These are phyloP conservation scores for Antigone vipio DNA, from an alignment of 2,113 vertebrate genomes.

Conservation along the genomic window DNA sequence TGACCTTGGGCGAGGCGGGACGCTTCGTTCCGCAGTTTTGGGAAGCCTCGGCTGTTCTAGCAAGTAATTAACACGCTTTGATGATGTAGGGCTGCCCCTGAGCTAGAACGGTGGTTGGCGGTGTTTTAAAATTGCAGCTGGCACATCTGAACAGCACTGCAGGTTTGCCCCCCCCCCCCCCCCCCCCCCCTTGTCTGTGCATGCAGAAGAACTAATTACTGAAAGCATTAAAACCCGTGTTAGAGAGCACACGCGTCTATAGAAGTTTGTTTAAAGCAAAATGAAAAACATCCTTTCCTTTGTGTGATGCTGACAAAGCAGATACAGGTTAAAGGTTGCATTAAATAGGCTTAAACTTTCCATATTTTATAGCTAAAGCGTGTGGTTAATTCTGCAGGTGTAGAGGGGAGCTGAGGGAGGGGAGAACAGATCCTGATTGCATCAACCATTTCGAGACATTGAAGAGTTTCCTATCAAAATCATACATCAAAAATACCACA, in stretches of 20 bases:
- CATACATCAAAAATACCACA: background rate
- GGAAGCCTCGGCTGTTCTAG: fast-evolving
- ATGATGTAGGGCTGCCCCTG: fast-evolving
- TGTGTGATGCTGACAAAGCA: fast-evolving
- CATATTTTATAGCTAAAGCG: background rate
- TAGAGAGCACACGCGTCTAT: fast-evolving
- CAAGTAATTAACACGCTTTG: fast-evolving
- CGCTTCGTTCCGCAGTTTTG: fast-evolving
- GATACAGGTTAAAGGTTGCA: background rate
- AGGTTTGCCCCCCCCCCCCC: background rate
- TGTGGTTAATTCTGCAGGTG: background rate
- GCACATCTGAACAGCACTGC: fast-evolving
- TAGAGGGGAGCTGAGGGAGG: background rate
- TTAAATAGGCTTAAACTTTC: background rate
- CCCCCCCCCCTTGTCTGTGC: too few species aligned
- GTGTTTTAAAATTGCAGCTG: background rate
- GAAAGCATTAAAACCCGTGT: background rate
- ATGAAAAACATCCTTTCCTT: background rate
- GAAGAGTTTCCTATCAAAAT: too few species aligned
- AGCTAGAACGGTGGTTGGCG: background rate
- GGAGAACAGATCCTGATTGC: too few species aligned
- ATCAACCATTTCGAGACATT: background rate
- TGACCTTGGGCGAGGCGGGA: background rate
- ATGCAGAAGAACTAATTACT: background rate
- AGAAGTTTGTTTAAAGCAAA: background rate